Evolutionary conservation across 2,888 invertebrate species (phyloP).

Genomic region (Lasioglossum oenotherae): DNA sequence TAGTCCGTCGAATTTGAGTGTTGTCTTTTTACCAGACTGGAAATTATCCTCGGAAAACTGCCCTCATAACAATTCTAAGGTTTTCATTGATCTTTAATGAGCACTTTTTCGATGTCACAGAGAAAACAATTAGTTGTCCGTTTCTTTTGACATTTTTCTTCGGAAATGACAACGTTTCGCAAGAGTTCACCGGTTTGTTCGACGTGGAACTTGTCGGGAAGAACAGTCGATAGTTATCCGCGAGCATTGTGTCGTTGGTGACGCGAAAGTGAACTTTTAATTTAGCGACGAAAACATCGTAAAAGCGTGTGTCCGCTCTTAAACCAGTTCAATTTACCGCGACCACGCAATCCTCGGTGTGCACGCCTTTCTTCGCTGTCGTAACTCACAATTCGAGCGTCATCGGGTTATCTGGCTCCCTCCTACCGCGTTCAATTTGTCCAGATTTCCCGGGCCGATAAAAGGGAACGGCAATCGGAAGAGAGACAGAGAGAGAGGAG

Average conservation of each 20-base stretch:
- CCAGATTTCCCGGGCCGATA: slow-evolving; percentile 54
- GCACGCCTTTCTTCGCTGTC: slow-evolving; percentile 23
- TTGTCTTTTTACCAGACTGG: not conserved
- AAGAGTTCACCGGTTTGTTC: not conserved
- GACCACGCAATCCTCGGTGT: not conserved
- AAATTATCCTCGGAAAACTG: not conserved
- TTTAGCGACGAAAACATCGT: slow-evolving; percentile 1
- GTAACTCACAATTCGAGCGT: slow-evolving; percentile 43
- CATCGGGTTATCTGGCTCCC: slow-evolving; percentile 32
- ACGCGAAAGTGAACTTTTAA: slow-evolving; percentile 9
- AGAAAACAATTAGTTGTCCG: too few species aligned
- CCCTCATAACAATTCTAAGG: not conserved
- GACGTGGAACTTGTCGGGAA: not conserved
- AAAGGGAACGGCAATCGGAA: slow-evolving; percentile 23
- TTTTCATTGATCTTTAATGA: too few species aligned
- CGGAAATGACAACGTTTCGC: not conserved
- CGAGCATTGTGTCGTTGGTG: not conserved
- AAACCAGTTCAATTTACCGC: slow-evolving; percentile 24
- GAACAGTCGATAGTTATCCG: not conserved
- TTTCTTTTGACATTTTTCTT: not conserved
- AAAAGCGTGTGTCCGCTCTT: not conserved
- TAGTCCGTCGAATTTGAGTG: not conserved
- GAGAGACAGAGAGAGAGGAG: slow-evolving; percentile 5
- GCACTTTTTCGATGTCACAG: too few species aligned
- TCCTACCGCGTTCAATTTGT: slow-evolving; percentile 45